Evolutionary conservation across 2,113 vertebrate species (phyloP).

Genomic region (Daphoenositta chrysoptera): DNA sequence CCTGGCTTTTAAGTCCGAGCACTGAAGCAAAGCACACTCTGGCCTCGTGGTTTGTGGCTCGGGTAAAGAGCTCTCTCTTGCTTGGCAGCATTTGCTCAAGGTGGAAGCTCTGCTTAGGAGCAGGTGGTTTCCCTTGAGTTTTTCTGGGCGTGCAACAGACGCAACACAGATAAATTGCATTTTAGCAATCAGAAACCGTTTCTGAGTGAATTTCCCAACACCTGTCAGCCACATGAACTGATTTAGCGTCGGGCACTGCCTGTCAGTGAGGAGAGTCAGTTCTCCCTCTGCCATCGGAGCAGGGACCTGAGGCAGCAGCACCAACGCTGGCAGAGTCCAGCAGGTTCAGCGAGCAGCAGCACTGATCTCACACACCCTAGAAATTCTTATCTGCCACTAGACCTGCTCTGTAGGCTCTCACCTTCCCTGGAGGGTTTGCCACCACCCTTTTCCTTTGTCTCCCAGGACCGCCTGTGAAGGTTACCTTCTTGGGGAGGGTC

Average conservation of each 20-base stretch:
- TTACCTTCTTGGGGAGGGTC: not conserved
- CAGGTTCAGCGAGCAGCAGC: not conserved
- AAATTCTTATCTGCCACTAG: not conserved
- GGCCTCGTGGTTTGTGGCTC: not conserved
- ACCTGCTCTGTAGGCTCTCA: not conserved
- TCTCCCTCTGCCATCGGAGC: not conserved
- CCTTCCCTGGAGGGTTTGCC: not conserved
- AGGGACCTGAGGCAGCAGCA: not conserved
- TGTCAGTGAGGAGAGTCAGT: not conserved
- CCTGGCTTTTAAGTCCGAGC: not conserved
- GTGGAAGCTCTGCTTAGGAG: not conserved
- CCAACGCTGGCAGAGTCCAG: not conserved
- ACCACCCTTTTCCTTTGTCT: not conserved
- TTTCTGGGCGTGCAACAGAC: not conserved
- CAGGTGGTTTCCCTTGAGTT: not conserved
- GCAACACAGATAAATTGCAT: not conserved
- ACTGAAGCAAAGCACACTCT: not conserved
- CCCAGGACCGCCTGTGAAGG: not conserved
- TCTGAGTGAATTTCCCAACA: not conserved
- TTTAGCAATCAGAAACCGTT: not conserved
- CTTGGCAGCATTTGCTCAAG: not conserved
- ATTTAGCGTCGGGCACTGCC: not conserved
- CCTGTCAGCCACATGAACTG: not conserved
- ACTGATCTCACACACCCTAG: not conserved
- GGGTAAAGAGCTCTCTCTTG: not conserved